These are phyloP conservation scores for Anaspis maculata DNA, from an alignment of 2,888 invertebrate genomes.

Conservation along the genomic window DNA sequence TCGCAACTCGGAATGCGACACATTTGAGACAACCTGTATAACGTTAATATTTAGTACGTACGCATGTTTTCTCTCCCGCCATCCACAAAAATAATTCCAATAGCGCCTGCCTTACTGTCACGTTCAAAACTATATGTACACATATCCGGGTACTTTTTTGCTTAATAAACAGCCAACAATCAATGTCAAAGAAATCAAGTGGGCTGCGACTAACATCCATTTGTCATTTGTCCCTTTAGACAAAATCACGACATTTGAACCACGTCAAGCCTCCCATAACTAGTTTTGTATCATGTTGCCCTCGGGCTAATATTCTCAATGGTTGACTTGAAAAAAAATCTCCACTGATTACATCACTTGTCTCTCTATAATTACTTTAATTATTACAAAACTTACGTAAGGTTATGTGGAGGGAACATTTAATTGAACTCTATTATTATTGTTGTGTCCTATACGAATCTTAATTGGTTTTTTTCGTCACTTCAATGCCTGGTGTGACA, in stretches of 20 bases:
- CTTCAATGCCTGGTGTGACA: no score
- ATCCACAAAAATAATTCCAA: no score
- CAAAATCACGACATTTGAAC: slow-evolving; percentile 35
- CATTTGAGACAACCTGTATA: no score
- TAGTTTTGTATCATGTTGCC: slow-evolving; percentile 32
- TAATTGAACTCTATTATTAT: slow-evolving; percentile 29
- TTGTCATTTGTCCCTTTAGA: slow-evolving; percentile 39
- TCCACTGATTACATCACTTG: slow-evolving; percentile 33
- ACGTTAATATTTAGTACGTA: no score
- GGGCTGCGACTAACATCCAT: slow-evolving; percentile 29
- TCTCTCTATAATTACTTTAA: slow-evolving; percentile 34
- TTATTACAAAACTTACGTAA: slow-evolving; percentile 32
- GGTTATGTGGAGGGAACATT: slow-evolving; percentile 30
- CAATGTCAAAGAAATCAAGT: slow-evolving; percentile 27
- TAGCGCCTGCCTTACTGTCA: no score
- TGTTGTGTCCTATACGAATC: no score
- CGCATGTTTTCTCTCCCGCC: no score
- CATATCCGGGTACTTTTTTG: slow-evolving; percentile 24
- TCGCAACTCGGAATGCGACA: no score
- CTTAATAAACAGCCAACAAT: slow-evolving; percentile 19
- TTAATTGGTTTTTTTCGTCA: slow-evolving; percentile 4
- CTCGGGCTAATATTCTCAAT: slow-evolving; percentile 24
- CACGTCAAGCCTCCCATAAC: slow-evolving; percentile 36
- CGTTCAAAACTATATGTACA: no score
- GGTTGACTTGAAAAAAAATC: slow-evolving; percentile 26